Evolutionary conservation across 1,140 invertebrate genomes (phyloP).

Genomic region (Protaetia brevitarsis): DNA sequence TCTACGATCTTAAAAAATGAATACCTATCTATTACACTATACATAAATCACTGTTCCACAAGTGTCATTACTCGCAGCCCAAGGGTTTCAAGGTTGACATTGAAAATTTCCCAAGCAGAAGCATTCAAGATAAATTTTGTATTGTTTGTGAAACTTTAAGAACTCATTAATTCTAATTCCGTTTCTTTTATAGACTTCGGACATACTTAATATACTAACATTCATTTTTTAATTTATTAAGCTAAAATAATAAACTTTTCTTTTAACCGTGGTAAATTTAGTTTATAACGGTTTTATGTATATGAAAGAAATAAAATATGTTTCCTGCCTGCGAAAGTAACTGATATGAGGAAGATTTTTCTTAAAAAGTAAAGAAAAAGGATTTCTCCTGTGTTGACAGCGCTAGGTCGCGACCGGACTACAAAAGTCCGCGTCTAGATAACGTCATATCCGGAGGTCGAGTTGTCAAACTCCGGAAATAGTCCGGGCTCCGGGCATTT

Average conservation of each 20-base stretch:
- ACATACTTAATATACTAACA: no score
- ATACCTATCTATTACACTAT: no score
- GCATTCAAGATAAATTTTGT: no score
- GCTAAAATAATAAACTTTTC: no score
- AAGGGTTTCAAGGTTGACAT: no score
- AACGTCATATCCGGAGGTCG: conserved; percentile 48
- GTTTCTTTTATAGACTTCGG: no score
- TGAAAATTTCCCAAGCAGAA: no score
- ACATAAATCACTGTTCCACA: no score
- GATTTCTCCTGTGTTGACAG: conserved; percentile 24
- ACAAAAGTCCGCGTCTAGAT: conserved; percentile 41
- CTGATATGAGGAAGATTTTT: conserved; percentile 22
- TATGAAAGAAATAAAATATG: conserved; percentile 17
- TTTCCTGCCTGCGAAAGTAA: conserved; percentile 4
- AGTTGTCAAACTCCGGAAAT: conserved; percentile 48
- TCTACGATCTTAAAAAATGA: neutral
- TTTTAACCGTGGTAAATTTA: neutral
- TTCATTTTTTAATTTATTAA: no score
- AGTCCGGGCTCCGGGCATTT: conserved; percentile 43
- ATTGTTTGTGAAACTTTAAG: no score
- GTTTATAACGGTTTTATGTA: conserved; percentile 12
- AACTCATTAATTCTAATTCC: no score
- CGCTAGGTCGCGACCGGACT: conserved; percentile 31
- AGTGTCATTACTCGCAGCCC: no score
- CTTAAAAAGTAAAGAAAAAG: conserved; percentile 17